Base-by-base conservation (phyloP, 1,140 invertebrate species). In the Psix sp. region DNA sequence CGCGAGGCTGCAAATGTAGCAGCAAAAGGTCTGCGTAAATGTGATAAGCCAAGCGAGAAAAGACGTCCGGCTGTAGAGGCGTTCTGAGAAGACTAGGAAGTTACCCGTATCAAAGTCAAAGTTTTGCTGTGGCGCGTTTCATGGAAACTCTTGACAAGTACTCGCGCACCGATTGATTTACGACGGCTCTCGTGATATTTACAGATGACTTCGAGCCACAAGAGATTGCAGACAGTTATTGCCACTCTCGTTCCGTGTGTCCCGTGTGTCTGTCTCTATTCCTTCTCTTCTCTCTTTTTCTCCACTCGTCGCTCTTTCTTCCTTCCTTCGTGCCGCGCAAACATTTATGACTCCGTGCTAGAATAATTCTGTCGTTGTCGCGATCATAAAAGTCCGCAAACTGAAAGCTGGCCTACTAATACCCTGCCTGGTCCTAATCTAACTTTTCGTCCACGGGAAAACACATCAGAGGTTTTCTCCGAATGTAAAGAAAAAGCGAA, bases 321-420 rank as follows among this genome's bases (percentile, higher is more conserved):
- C 43, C 46, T 56, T 21, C 35, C 14, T 65, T 59, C 65, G 52
- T 68, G 11, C 49, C 39, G 63, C 42, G 67, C 57, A 18, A 78
- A 82, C 81, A 68, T 84, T 85, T 84, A 85, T 80, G 81, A 84
- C 79, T 71, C 75, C 77, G 76, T 77, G 56, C 78, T 74, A 82
- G 79, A 77, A 80, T 84, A 84, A 84, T 83, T 83, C 80, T 82
- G 79, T 82, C 82, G 71, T 81, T 84, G 78, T 79, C 78, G 68
- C 59, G 79, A 83, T 76, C 78, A 76, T 81, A 80, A 84, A 82
- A 79, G 65, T 59, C 73, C 75, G 56, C 52, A 42, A 78, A 68
- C 76, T 74, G 77, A 76, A 80, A 79, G 80, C 79, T 79, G 70
- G 57, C 38, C 49, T 65, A 74, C 66, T 62, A 49, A 46, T 29